Percentiles rank a stretch among this genome's conserved stretches.
phyloP scores from a whole-genome alignment of 2,113 vertebrate species.

The Dipodomys spectabilis region DNA sequence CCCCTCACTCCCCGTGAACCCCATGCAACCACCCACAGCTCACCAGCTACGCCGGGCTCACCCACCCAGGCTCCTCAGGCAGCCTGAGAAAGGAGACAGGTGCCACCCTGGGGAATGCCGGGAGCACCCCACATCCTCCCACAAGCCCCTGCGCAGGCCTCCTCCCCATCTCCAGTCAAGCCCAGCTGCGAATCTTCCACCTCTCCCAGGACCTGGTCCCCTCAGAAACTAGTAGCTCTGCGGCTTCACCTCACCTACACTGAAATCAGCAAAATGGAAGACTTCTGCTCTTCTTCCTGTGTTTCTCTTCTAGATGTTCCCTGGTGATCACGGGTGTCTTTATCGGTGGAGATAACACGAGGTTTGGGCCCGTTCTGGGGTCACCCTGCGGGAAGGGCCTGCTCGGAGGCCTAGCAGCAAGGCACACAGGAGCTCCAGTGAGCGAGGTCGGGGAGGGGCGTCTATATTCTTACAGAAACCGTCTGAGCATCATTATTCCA shows the following conservation, averaged over 20 bases:
- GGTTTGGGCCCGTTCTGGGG: not conserved
- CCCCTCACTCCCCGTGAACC: too few relatives aligned
- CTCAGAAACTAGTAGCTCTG: not conserved
- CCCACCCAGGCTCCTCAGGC: not conserved
- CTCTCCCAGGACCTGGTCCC: not conserved
- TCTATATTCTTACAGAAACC: not conserved
- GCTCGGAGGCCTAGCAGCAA: too few relatives aligned
- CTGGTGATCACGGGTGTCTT: not conserved
- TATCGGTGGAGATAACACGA: not conserved
- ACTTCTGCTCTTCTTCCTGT: not conserved
- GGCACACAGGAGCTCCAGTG: not conserved
- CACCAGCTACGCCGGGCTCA: not conserved
- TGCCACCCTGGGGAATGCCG: not conserved
- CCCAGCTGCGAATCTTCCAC: not conserved
- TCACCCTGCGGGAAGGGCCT: not conserved
- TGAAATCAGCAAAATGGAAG: rapidly evolving
- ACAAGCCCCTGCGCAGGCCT: not conserved
- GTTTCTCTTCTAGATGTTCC: not conserved
- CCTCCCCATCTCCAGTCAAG: not conserved
- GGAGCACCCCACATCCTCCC: not conserved
- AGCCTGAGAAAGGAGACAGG: not conserved
- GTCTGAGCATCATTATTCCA: too few relatives aligned
- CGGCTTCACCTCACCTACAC: not conserved
- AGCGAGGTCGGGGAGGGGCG: too few relatives aligned
- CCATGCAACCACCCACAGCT: not conserved